phyloP scores from a whole-genome alignment of 2,797 vertebrate species.

The Aratinga solstitialis region DNA sequence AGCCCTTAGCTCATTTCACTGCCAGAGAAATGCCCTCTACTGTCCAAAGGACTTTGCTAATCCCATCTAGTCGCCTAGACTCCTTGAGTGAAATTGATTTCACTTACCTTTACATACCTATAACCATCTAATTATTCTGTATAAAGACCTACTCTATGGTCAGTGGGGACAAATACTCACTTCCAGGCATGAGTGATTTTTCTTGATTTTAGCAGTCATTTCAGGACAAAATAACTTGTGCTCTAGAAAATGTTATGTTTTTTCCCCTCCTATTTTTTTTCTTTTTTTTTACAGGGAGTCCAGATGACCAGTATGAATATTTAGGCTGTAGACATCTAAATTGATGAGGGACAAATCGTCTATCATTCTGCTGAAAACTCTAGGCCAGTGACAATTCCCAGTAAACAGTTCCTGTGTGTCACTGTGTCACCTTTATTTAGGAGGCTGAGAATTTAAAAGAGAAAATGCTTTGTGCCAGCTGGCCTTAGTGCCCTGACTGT shows the following conservation, averaged over 20 bases:
- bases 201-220: background rate
- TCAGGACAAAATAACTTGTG: background rate
- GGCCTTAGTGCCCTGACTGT: rapidly evolving
- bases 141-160: background rate
- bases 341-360: background rate
- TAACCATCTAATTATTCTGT: background rate
- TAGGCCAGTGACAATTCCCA: background rate
- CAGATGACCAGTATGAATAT: background rate
- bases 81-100: background rate
- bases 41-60: background rate
- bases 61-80: background rate
- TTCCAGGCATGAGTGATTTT: background rate
- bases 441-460: background rate
- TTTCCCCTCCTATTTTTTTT: background rate
- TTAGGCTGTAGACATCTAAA: background rate
- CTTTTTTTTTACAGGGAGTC: background rate
- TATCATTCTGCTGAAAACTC: background rate
- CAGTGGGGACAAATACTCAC: background rate
- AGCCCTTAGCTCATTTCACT: background rate
- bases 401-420: background rate
- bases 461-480: background rate
- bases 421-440: background rate
- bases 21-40: background rate
- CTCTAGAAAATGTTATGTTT: background rate
- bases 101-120: background rate